Percentiles rank a stretch among this genome's conserved stretches.
Conservation (phyloP, 2,797 vertebrate species). For the Botia kubotai region DNA sequence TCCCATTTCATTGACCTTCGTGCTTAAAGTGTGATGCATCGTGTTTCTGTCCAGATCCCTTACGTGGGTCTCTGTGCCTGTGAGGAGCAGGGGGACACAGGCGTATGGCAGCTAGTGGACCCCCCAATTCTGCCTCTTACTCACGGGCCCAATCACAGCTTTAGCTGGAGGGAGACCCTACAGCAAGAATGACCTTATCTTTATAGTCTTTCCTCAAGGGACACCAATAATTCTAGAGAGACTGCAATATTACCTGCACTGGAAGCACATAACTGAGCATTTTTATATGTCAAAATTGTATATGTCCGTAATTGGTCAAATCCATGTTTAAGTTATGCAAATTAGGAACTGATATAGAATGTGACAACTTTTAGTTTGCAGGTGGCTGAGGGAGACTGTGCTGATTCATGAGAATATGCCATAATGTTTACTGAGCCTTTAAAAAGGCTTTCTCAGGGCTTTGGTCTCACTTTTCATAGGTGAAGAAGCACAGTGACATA, state of each 20-base stretch:
- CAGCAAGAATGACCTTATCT: conserved; percentile 83
- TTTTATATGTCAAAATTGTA: background rate
- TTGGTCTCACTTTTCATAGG: conserved; percentile 37
- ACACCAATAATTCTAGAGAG: background rate
- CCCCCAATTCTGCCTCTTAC: conserved; percentile 96
- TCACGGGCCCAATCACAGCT: conserved; percentile 96
- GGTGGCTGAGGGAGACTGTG: background rate
- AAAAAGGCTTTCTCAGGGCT: conserved; percentile 54
- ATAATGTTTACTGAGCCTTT: conserved; percentile 12
- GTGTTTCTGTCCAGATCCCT: conserved; percentile 83
- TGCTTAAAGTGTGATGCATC: conserved; percentile 15
- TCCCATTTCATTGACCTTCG: background rate
- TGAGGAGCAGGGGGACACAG: conserved; percentile 93
- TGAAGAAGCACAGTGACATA: conserved; percentile 31
- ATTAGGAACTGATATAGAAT: conserved; percentile 12
- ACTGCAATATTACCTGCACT: conserved; percentile 22
- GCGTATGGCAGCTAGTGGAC: conserved; percentile 94
- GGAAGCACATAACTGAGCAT: conserved; percentile 23
- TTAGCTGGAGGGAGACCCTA: conserved; percentile 98
- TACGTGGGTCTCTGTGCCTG: conserved; percentile 97
- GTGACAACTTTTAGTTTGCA: conserved; percentile 40
- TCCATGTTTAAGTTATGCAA: conserved; percentile 36
- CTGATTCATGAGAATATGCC: conserved; percentile 9
- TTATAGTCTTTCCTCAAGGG: background rate
- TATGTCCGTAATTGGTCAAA: background rate